phyloP scores from a whole-genome alignment of 2,888 invertebrate species.

The Spilosoma lubricipeda region DNA sequence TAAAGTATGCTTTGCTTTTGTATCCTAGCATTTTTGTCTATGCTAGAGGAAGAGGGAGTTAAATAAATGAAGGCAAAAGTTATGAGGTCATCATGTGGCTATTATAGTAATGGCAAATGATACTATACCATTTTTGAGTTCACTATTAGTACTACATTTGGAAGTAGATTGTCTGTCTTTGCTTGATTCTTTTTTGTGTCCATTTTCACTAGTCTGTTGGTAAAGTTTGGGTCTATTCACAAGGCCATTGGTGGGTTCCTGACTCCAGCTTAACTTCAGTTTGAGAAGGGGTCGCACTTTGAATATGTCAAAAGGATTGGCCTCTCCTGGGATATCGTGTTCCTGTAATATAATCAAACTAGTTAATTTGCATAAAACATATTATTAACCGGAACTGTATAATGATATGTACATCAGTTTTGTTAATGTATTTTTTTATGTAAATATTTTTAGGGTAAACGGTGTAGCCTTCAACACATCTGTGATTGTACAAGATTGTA shows the following conservation, averaged over 20 bases:
- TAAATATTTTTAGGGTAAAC: neutral
- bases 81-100: neutral
- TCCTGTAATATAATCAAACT: constrained; percentile 62
- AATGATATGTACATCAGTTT: neutral
- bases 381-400: neutral
- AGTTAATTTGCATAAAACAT: neutral
- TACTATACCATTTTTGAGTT: constrained; percentile 72
- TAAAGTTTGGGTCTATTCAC: constrained; percentile 89
- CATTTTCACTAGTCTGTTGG: constrained; percentile 75
- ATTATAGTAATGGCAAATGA: constrained; percentile 19
- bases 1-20: neutral
- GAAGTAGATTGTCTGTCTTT: constrained; percentile 71
- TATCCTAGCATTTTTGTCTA: neutral
- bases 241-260: constrained; percentile 88
- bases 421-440: neutral
- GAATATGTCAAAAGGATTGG: constrained; percentile 90
- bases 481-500: neutral
- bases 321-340: constrained; percentile 75
- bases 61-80: neutral
- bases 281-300: constrained; percentile 93
- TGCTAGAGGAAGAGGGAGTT: neutral
- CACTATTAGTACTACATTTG: constrained; percentile 65
- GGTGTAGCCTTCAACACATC: neutral
- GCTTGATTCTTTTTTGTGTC: constrained; percentile 70
- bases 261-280: constrained; percentile 94